Conservation (phyloP, 2,113 vertebrate genomes). For the Zosterops lateralis region DNA sequence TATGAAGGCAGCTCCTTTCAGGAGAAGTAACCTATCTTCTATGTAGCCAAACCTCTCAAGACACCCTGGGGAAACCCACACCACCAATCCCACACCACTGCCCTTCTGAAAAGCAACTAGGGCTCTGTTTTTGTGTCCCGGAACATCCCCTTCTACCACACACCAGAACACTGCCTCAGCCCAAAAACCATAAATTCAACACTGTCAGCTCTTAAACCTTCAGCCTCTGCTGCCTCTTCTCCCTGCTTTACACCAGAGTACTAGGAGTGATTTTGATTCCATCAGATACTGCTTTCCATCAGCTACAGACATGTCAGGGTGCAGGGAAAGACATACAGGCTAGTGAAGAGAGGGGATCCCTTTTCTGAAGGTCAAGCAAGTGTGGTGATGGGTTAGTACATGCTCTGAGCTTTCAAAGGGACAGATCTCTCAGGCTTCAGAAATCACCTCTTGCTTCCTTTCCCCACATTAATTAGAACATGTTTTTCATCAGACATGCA, state of each 20-base stretch:
- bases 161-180: background rate
- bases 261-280: background rate
- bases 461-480: background rate
- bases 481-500: background rate
- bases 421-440: background rate
- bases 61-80: background rate
- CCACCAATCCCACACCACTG: background rate
- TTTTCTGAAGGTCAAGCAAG: background rate
- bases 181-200: background rate
- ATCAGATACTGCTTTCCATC: background rate
- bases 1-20: background rate
- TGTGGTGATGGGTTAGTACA: background rate
- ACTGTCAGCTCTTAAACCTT: background rate
- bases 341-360: background rate
- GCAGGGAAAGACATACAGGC: background rate
- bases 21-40: background rate
- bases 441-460: background rate
- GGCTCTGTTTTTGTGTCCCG: background rate
- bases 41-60: background rate
- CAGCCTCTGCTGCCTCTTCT: background rate
- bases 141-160: background rate
- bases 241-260: background rate
- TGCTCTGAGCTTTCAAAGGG: accelerated
- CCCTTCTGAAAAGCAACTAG: background rate
- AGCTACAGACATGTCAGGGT: background rate